Percentiles rank a stretch among this genome's conserved stretches.
Evolutionary conservation across 2,797 vertebrate genomes (phyloP).

Genomic region (Pantherophis alleghaniensis): DNA sequence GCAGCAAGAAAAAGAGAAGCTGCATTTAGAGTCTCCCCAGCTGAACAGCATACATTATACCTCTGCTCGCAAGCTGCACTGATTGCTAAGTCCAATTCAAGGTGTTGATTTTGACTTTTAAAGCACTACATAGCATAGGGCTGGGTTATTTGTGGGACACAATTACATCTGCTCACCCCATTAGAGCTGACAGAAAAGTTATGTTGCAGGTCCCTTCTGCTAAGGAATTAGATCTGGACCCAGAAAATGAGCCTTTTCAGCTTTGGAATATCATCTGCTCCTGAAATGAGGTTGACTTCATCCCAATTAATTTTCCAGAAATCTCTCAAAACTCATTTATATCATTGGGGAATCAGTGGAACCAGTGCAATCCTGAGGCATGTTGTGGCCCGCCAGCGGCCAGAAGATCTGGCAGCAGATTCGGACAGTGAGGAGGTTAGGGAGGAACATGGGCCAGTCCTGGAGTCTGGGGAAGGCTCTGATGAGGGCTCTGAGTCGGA

Average conservation of each 20-base stretch:
- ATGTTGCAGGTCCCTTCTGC: background rate
- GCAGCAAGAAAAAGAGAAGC: background rate
- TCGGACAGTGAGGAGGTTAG: too few species aligned
- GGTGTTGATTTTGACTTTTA: background rate
- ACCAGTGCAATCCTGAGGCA: background rate
- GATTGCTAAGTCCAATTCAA: background rate
- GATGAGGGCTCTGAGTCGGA: too few species aligned
- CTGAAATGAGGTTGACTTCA: background rate
- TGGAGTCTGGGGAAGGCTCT: too few species aligned
- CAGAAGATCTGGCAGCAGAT: too few species aligned
- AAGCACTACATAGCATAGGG: background rate
- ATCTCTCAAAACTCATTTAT: background rate
- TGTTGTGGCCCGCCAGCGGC: too few species aligned
- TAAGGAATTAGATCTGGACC: background rate
- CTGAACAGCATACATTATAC: background rate
- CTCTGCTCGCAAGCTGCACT: background rate
- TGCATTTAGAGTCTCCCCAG: background rate
- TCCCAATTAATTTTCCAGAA: background rate
- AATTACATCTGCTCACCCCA: background rate
- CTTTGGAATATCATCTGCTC: background rate
- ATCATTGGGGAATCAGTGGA: background rate
- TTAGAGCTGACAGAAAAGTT: background rate
- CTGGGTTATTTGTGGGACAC: background rate
- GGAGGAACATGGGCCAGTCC: too few species aligned
- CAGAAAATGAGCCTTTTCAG: background rate